Evolutionary conservation across 2,888 invertebrate species (phyloP).

Genomic region (Bimastos eiseni): DNA sequence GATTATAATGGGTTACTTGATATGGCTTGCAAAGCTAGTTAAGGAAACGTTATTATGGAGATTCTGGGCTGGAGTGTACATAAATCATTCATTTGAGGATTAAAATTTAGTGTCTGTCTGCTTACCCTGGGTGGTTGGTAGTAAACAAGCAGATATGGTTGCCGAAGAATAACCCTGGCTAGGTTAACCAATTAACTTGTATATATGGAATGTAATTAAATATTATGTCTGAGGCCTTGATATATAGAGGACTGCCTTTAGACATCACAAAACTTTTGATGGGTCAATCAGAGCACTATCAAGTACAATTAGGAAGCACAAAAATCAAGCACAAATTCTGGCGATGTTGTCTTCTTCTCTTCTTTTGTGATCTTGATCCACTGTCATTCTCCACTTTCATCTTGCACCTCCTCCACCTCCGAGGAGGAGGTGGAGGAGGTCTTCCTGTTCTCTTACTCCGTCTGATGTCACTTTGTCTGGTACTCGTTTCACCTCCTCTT

Average conservation of each 20-base stretch:
- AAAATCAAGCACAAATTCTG: too few species aligned
- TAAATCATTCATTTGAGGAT: neutral
- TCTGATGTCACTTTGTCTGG: neutral
- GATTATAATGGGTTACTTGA: neutral
- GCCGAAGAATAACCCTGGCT: neutral
- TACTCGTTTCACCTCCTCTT: neutral
- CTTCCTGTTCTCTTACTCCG: neutral
- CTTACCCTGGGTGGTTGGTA: neutral
- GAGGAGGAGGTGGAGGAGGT: too few species aligned
- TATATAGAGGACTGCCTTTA: neutral
- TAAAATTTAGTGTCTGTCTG: neutral
- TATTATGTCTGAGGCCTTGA: neutral
- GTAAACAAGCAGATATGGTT: neutral
- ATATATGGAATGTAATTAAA: neutral
- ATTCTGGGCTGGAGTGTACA: neutral
- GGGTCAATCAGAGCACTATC: neutral
- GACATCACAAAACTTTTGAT: neutral
- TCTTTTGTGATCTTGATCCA: neutral
- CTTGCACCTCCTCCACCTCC: neutral
- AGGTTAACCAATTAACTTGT: constrained; percentile 13
- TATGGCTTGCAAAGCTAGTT: neutral
- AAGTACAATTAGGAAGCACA: neutral
- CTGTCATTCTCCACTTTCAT: neutral
- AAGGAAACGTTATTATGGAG: neutral
- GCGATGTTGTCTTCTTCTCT: neutral